Evolutionary conservation across 2,797 vertebrate species (phyloP), one percentile per base, ranked within the genome.

Genomic region (Taenioides sp.): DNA sequence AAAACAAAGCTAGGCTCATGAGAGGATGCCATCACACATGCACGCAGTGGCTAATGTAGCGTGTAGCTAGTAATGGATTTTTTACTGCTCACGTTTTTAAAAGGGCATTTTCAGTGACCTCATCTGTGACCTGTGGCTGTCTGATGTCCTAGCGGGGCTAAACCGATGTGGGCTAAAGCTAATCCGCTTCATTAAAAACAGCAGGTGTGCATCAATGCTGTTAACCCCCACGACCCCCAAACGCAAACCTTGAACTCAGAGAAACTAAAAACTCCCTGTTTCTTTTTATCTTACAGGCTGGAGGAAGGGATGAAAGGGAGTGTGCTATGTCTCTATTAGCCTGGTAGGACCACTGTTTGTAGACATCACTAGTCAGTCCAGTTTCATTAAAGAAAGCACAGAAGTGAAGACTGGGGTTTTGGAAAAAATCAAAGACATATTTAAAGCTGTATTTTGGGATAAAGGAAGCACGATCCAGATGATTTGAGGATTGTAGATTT

Each of bases 161-260:
- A 64, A 65, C 59, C 80, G 69, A 80, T 69, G 78, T 80, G 87
- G 86, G 73, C 76, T 71, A 55, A 55, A 58, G 54, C 87, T 92
- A 92, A 93, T 90, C 89, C 85, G 80, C 82, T 88, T 90, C 85
- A 91, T 93, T 86, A 86, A 82, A 88, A 86, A 84, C 90, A 93
- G 92, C 91, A 92, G 93, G 92, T 92, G 92, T 85, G 84, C 74
- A 66, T 80, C 87, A 85, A 86, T 80, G 82, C 84, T 54, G 73
- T 79, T 86, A 82, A 90, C 86, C 86, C 71, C 71, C 1, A 4
- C 2, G 70, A 80, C 84, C 84, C 71, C 72, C 22, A 55, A 80
- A 62, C 80, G 65, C 72, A 50, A 86, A 74, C 80, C 70, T 69
- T 81, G 64, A 86, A 72, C 81, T 79, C 73, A 62, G 43, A 0